Evolutionary conservation across 1,140 invertebrate species (phyloP).

Genomic region (Pseudomyrmex dendroicus): DNA sequence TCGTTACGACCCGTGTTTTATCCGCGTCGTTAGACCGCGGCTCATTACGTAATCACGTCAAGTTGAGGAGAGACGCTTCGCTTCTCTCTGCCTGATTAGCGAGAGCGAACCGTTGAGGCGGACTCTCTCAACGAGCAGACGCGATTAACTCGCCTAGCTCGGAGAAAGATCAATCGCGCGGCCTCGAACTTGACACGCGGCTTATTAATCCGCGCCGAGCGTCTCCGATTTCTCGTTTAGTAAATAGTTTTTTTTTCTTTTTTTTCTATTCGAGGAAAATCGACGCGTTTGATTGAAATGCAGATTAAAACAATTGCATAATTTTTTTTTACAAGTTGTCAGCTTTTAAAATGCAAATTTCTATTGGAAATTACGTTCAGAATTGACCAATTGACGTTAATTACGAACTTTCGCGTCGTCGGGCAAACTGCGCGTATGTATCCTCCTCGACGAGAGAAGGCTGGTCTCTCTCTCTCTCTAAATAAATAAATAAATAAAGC

Average conservation of each 20-base stretch:
- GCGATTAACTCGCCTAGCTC: conserved; percentile 36
- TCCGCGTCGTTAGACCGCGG: conserved; percentile 5
- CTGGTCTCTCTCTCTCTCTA: neutral
- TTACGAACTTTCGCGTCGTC: neutral
- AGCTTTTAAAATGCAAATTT: no score
- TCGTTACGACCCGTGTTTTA: conserved; percentile 28
- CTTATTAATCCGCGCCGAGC: neutral
- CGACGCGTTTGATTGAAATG: no score
- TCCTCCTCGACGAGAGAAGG: no score
- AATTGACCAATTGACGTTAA: neutral
- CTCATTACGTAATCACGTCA: conserved; percentile 56
- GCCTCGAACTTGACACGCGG: conserved; percentile 55
- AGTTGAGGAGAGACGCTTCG: conserved; percentile 48
- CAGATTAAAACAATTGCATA: no score
- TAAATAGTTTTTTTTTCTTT: neutral
- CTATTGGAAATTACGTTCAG: no score
- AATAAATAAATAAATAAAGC: no score
- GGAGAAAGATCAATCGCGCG: conserved; percentile 48
- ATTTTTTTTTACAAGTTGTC: no score
- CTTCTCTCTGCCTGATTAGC: conserved; percentile 49
- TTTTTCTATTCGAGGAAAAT: neutral
- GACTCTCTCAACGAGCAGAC: conserved; percentile 24
- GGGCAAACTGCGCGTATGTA: no score
- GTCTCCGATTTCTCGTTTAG: conserved; percentile 29
- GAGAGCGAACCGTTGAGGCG: conserved; percentile 17